Base-by-base conservation (phyloP, 2,797 vertebrate genomes). In the Eurystomus glaucurus region DNA sequence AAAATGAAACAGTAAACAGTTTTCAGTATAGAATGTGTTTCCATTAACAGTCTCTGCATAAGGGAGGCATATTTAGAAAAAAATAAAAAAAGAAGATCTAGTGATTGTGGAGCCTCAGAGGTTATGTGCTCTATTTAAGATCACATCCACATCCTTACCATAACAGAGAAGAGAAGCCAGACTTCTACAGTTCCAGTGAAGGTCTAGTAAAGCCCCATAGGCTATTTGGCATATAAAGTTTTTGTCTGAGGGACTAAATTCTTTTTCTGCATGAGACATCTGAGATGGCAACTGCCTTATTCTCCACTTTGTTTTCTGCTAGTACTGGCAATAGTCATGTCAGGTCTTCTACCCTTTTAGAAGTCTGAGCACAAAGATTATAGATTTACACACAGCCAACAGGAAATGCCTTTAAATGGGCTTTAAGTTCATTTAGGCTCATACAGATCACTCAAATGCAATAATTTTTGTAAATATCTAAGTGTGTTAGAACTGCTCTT, bases 1-100 rank as follows among this genome's bases (percentile, higher is more conserved):
- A 85, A 82, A 93, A 92, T 28, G 37, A 35, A 92, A 70, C 8
- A 64, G 55, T 61, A 92, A 88, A 97, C 50, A 57, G n/a, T 75
- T 95, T 90, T 65, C 41, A 54, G 14, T 45, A 81, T 21, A 57
- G 82, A 90, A 77, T 55, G 21, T 50, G 23, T 84, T 93, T 88
- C 43, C 46, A 58, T 91, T 91, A 95, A 80, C 18, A 46, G 35
- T 21, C 21, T 70, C 33, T 61, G 17, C 10, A 51, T 48, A 87
- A 78, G 11, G 23, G 46, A 90, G 81, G 21, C 2, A 17, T 15
- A 82, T 87, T 81, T 46, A 83, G 35, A 10, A 48, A 81, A 72
- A 66, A 64, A 15, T 26, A 78, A 58, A 19, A 19, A 54, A 33
- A 45, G 11, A 25, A 14, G 43, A 14, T 14, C 28, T 29, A 50